A percentile compares a stretch with the other conserved stretches of the same genome.
Evolutionary conservation across 2,888 invertebrate genomes (phyloP).

Genomic region (Ichneumoninae sp.): DNA sequence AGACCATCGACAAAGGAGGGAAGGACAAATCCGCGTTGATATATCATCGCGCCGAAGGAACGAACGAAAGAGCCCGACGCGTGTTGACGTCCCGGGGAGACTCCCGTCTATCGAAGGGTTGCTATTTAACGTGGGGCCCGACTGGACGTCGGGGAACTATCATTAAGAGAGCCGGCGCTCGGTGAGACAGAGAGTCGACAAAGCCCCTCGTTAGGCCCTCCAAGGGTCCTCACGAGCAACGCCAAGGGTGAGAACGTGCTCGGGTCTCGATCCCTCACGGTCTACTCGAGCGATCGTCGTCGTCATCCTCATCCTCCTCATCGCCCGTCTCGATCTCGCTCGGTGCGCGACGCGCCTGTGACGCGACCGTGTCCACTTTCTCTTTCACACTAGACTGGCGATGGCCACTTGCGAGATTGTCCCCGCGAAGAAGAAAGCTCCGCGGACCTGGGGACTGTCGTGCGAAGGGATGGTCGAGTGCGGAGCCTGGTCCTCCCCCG

Average conservation of each 20-base stretch:
- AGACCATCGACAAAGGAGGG: constrained; percentile 55
- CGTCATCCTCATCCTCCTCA: constrained; percentile 34
- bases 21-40: constrained; percentile 45
- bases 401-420: constrained; percentile 76
- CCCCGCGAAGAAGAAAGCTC: constrained; percentile 59
- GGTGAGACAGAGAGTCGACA: constrained; percentile 80
- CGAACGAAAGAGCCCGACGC: constrained; percentile 35
- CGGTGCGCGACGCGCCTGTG: constrained; percentile 37
- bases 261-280: constrained; percentile 75
- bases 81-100: constrained; percentile 39
- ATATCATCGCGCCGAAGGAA: constrained; percentile 32
- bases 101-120: constrained; percentile 39
- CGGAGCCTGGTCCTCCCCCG: constrained; percentile 12
- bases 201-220: constrained; percentile 84
- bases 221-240: constrained; percentile 82
- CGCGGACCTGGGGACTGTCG: constrained; percentile 18
- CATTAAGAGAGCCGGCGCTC: constrained; percentile 77
- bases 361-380: constrained; percentile 29
- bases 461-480: constrained; percentile 46
- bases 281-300: constrained; percentile 65
- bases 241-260: constrained; percentile 85
- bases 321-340: constrained; percentile 75
- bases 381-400: constrained; percentile 58
- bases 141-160: constrained; percentile 74
- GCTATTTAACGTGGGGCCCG: constrained; percentile 73